Conservation (phyloP, 2,797 vertebrate genomes). For the Etheostoma perlongum region DNA sequence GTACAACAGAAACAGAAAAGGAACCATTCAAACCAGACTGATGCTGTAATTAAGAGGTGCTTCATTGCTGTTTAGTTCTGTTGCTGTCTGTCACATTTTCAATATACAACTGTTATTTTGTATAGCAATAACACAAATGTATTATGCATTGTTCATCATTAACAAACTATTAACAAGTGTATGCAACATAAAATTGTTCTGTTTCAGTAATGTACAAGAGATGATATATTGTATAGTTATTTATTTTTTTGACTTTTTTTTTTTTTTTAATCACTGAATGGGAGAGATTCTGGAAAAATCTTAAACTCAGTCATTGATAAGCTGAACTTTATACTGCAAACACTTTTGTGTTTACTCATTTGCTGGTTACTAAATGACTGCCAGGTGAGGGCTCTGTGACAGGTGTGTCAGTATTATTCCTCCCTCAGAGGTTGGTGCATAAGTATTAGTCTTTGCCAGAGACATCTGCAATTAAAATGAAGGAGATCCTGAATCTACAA, state of each 20-base stretch:
- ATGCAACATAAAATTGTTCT: conserved; percentile 80
- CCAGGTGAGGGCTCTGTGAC: conserved; percentile 73
- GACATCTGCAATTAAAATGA: conserved; percentile 82
- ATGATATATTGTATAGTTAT: conserved; percentile 86
- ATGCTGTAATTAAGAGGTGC: conserved; percentile 60
- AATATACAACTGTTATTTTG: conserved; percentile 64
- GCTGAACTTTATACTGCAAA: conserved; percentile 76
- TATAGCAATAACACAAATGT: conserved; percentile 82
- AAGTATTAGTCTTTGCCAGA: conserved; percentile 82
- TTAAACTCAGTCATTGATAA: conserved; percentile 82
- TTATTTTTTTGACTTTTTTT: conserved; percentile 72
- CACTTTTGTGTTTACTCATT: conserved; percentile 77
- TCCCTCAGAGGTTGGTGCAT: conserved; percentile 64
- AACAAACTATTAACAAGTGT: conserved; percentile 86
- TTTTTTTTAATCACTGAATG: conserved; percentile 80
- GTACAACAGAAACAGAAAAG: conserved; percentile 52
- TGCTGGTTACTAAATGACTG: conserved; percentile 80
- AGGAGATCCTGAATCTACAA: conserved; percentile 83
- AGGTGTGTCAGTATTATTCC: conserved; percentile 69
- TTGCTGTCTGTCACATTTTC: conserved; percentile 45
- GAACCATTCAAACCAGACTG: conserved; percentile 55
- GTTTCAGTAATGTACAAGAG: conserved; percentile 80
- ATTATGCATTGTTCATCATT: conserved; percentile 82
- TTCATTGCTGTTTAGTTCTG: conserved; percentile 44
- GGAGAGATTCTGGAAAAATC: conserved; percentile 83